Conservation (phyloP, 2,797 vertebrate species). For the Muraenolepis orangiensis region DNA sequence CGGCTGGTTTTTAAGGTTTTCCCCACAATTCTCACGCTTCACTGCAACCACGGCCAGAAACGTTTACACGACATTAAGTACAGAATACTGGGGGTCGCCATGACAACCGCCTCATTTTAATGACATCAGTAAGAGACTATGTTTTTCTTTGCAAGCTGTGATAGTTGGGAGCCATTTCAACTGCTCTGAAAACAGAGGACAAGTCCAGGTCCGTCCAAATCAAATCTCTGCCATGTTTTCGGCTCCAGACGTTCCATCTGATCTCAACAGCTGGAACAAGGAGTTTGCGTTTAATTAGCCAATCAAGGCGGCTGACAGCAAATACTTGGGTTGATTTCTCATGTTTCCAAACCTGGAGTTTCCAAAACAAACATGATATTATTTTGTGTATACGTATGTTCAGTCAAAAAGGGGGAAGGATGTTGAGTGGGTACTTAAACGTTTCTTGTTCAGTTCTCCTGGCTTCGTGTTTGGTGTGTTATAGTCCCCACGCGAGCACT, state of each 20-base stretch:
- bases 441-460: not conserved
- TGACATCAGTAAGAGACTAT: slow-evolving; percentile 21
- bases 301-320: not conserved
- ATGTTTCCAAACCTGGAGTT: not conserved
- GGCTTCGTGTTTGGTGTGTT: not conserved
- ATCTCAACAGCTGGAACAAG: not conserved
- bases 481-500: not conserved
- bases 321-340: not conserved
- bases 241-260: not conserved
- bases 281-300: not conserved
- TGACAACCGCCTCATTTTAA: slow-evolving; percentile 23
- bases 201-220: not conserved
- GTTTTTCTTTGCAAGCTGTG: not conserved
- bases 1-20: not conserved
- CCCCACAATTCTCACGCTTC: not conserved
- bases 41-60: not conserved
- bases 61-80: slow-evolving; percentile 3
- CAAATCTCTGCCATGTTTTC: not conserved
- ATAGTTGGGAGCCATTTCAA: not conserved
- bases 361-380: not conserved
- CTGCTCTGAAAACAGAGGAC: not conserved
- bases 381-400: not conserved
- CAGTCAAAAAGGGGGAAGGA: not conserved
- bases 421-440: not conserved
- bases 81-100: not conserved